Base-by-base conservation (phyloP, 2,888 invertebrate genomes). In the Eilema griseolum region DNA sequence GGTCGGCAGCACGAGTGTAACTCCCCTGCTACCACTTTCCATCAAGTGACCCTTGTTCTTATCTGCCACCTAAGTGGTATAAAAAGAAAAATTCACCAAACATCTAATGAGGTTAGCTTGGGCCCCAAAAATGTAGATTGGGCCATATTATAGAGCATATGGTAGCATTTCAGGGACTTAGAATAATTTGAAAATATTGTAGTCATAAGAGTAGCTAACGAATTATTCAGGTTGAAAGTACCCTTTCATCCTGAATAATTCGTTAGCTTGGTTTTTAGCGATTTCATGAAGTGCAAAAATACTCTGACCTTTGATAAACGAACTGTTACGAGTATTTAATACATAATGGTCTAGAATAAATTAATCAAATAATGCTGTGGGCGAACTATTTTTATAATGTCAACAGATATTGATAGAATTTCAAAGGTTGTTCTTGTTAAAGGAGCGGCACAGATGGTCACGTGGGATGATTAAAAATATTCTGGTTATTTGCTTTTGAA, bases 401-500 rank as follows among this genome's bases (percentile, higher is more conserved):
- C 76, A 78, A 72, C 31, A 61, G 20, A 62, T 24, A 56, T 73
- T 57, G 23, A 20, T 24, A 23, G 69, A 72, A 63, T 72, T 74
- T 65, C 14, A 68, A 62, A 68, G 33, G 28, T 69, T 64, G 12
- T 33, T 24, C n/a, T 57, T 37, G 75, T 75, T 24, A 57, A 63
- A 20, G 33, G 12, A 16, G 37, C 26, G n/a, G 28, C 41, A 62
- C 41, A 62, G 37, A 41, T 14, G 28, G 26, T 8, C 1, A n/a
- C 61, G 79, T 76, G 67, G 77, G 78, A n/a, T 31, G 70, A 79
- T 37, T 23, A 26, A 10, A 66, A 61, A 28, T 66, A 41, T 65
- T 65, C 52, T 61, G 60, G 60, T 61, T 52, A 60, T 33, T 23
- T 65, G 28, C 20, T 11, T 24, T 20, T 26, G 20, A 63, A 63